phyloP scores from a whole-genome alignment of 2,113 vertebrate species.

The Calypte anna region DNA sequence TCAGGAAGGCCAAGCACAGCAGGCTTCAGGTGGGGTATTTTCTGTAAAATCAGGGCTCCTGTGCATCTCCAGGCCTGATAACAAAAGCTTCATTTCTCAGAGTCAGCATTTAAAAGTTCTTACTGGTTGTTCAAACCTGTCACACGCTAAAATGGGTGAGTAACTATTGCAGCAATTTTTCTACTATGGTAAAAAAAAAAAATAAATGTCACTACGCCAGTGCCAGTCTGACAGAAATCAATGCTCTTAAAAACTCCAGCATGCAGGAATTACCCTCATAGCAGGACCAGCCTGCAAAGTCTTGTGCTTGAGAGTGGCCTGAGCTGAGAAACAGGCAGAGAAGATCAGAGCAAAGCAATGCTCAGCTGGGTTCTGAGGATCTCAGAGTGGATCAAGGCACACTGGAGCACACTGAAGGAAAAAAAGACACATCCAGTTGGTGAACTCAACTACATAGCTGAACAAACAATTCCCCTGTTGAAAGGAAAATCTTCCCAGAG shows the following conservation, averaged over 20 bases:
- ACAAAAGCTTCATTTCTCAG: background rate
- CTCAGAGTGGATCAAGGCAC: background rate
- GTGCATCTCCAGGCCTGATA: background rate
- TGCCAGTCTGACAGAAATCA: background rate
- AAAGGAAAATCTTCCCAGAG: background rate
- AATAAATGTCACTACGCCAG: rapidly evolving
- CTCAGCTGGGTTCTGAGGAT: background rate
- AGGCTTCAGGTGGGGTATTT: background rate
- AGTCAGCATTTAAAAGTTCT: background rate
- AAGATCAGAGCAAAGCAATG: background rate
- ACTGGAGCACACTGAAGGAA: background rate
- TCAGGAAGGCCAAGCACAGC: background rate
- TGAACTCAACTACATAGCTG: background rate
- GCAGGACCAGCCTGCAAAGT: background rate
- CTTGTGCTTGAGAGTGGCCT: background rate
- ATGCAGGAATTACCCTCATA: background rate
- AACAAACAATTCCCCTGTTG: background rate
- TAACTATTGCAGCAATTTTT: background rate
- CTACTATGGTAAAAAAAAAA: background rate
- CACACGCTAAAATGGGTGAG: background rate
- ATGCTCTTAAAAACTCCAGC: background rate
- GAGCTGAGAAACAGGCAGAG: background rate
- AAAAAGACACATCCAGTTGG: background rate
- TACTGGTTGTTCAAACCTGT: background rate
- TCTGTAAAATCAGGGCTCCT: background rate